Percentiles rank a stretch among this genome's conserved stretches.
Conservation (phyloP, 2,797 vertebrate species). For the Megalops cyprinoides region DNA sequence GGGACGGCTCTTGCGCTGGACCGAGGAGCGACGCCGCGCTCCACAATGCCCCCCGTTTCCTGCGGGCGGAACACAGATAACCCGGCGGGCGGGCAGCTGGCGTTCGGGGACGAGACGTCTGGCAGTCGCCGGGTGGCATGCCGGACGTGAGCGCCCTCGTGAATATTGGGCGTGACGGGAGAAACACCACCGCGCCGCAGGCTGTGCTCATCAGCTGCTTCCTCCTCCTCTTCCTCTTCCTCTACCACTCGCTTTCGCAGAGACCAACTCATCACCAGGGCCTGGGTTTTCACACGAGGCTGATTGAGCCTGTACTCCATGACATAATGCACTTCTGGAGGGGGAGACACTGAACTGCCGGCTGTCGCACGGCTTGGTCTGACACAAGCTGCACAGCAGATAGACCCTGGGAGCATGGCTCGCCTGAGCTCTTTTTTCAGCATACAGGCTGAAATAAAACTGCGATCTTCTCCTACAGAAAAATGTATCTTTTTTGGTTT, state of each 20-base stretch:
- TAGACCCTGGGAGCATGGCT: neutral
- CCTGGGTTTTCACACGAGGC: slow-evolving; percentile 54
- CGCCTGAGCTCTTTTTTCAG: neutral
- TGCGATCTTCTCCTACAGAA: no score
- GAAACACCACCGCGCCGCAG: slow-evolving; percentile 61
- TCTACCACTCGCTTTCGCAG: slow-evolving; percentile 77
- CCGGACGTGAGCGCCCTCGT: slow-evolving; percentile 71
- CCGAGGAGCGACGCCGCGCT: no score
- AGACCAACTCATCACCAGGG: slow-evolving; percentile 64
- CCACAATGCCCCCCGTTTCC: neutral
- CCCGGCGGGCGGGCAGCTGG: neutral
- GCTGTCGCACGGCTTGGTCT: neutral
- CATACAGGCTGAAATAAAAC: no score
- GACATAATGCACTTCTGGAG: slow-evolving; percentile 53
- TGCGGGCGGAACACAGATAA: neutral
- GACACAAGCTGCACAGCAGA: neutral
- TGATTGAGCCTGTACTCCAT: slow-evolving; percentile 49
- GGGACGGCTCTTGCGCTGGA: no score
- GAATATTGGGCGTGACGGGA: slow-evolving; percentile 73
- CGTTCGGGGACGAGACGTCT: neutral
- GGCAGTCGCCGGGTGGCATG: slow-evolving; percentile 14
- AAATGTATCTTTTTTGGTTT: no score
- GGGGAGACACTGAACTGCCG: slow-evolving; percentile 33
- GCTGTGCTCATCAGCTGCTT: slow-evolving; percentile 65
- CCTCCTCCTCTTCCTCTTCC: slow-evolving; percentile 67